These are phyloP conservation scores for Oscheius sp. DNA, from an alignment of 2,888 invertebrate genomes.

Conservation along the genomic window DNA sequence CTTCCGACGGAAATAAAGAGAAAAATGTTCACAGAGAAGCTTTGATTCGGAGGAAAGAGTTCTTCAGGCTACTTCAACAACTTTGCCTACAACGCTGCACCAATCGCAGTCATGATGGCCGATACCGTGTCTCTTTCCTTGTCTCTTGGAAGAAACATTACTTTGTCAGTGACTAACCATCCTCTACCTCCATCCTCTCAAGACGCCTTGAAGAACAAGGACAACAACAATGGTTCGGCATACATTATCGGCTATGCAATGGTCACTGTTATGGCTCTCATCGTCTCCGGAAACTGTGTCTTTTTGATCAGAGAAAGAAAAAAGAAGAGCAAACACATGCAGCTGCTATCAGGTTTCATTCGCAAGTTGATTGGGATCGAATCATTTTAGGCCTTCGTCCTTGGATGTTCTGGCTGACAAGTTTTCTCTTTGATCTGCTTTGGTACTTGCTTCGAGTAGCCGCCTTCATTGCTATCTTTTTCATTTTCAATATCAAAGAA, in stretches of 20 bases:
- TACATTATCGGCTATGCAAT: constrained; percentile 51
- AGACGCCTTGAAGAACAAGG: constrained; percentile 56
- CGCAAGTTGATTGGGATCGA: constrained; percentile 11
- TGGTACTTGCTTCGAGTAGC: constrained; percentile 57
- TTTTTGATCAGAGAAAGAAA: constrained; percentile 67
- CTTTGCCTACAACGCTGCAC: constrained; percentile 57
- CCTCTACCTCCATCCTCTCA: constrained; percentile 59
- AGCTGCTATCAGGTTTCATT: constrained; percentile 34
- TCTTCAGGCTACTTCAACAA: constrained; percentile 59
- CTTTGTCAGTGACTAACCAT: constrained; percentile 51
- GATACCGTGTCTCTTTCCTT: constrained; percentile 51
- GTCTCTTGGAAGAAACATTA: not conserved
- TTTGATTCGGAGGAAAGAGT: too few relatives aligned
- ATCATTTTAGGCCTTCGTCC: constrained; percentile 61
- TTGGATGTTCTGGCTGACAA: constrained; percentile 65
- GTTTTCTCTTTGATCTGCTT: constrained; percentile 63
- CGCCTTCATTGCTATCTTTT: constrained; percentile 58
- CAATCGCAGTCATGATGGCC: constrained; percentile 53
- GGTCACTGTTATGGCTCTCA: constrained; percentile 44
- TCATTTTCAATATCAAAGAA: constrained; percentile 43
- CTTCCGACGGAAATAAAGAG: not conserved
- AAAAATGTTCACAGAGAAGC: not conserved
- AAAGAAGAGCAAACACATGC: constrained; percentile 69
- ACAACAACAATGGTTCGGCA: constrained; percentile 36
- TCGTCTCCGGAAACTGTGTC: constrained; percentile 55